A percentile compares a stretch with the other conserved stretches of the same genome.
Conservation (phyloP, 2,797 vertebrate genomes). For the Microctenopoma steveboyesi region DNA sequence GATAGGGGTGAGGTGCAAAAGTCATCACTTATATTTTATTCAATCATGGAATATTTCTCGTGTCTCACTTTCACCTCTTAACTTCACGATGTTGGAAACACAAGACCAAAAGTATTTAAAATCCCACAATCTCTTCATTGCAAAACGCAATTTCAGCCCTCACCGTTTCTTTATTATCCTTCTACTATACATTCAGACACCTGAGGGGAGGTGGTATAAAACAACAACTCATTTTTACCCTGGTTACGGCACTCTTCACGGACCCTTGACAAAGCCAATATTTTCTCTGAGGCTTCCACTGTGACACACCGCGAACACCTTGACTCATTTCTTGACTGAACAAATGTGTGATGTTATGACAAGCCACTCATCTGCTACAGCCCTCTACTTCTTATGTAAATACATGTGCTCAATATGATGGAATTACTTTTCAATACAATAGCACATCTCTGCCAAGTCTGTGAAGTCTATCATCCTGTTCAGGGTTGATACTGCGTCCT, state of each 20-base stretch:
- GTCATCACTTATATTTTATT: not conserved
- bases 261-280: constrained; percentile 66
- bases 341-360: constrained; percentile 85
- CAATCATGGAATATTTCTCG: constrained; percentile 26
- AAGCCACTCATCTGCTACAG: constrained; percentile 89
- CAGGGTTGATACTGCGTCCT: constrained; percentile 74
- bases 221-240: constrained; percentile 61
- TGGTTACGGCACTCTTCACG: constrained; percentile 57
- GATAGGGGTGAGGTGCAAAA: constrained; percentile 9
- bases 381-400: constrained; percentile 93
- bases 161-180: constrained; percentile 19
- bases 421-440: constrained; percentile 74
- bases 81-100: constrained; percentile 3
- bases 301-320: constrained; percentile 76
- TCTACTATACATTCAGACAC: constrained; percentile 10
- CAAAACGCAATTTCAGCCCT: not conserved
- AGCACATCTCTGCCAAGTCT: constrained; percentile 59
- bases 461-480: constrained; percentile 79
- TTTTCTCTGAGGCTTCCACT: constrained; percentile 49
- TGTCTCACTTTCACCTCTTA: constrained; percentile 25
- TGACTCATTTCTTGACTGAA: constrained; percentile 87
- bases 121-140: not conserved
- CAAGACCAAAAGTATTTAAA: not conserved
- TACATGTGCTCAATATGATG: constrained; percentile 86
- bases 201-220: constrained; percentile 31